Evolutionary conservation across 2,888 invertebrate genomes (phyloP), one percentile per base, ranked within the genome.

Genomic region (Strigamia maritima): DNA sequence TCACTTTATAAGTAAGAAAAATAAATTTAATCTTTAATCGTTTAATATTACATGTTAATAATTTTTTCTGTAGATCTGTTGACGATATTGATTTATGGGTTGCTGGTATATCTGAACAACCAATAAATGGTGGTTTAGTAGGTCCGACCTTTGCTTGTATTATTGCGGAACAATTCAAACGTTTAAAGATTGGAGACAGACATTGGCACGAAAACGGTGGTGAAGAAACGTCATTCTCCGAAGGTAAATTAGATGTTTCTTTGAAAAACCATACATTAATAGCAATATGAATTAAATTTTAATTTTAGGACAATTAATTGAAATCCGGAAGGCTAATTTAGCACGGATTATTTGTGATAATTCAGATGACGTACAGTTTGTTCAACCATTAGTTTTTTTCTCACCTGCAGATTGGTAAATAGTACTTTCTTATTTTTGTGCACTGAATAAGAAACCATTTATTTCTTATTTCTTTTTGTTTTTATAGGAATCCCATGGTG

Each of bases 271-370:
- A 70, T 10, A 8, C 14, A 26, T 6, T 70, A 26, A 8, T 26
- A 2, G 24, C 7, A n/a, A 26, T 7, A n/a, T 49, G 24, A 77
- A 28, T 79, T 70, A 40, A n/a, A n/a, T 75, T 81, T 81, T 74
- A 81, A 81, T 86, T 86, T 35, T 84, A 91, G 91, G 86, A 80
- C 92, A 93, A 87, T 86, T 93, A 77, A 85, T 87, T 74, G 91
- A 93, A 86, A 87, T 93, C 78, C 90, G 91, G 82, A 92, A 92
- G 84, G 87, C 89, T 0, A 89, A 90, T 0, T 85, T 93, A 83
- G 89, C 92, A 0, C 88, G 92, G 75, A 86, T 93, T 16, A 87
- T 93, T 35, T 93, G 93, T 83, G 92, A 93, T 85, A 93, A 93
- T 85, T 89, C 90, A 38, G 93, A 93, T 86, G 89, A 90, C 26